Base-by-base conservation (phyloP, 2,888 invertebrate genomes). In the Strigamia maritima region DNA sequence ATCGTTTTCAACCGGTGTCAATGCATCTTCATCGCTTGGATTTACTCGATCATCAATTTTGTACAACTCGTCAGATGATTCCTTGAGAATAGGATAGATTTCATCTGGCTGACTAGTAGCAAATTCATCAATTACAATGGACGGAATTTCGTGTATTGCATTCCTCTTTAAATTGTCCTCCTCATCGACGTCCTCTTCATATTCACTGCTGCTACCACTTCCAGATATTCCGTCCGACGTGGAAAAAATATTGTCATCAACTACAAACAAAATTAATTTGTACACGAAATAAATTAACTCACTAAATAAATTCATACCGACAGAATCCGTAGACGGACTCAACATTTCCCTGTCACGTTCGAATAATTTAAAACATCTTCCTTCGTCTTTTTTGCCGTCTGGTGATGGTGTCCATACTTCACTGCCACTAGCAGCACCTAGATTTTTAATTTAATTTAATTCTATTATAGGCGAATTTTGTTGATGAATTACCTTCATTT, bases 71-170 rank as follows among this genome's bases (percentile, higher is more conserved):
- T 16, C 79, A 16, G 1, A 7, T 31, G 35, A 77, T 49, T n/a
- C 26, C 44, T 24, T 6, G 77, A 65, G 75, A 65, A 77, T 6
- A 60, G 78, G 28, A 14, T 24, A 26, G 26, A 65, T 65, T 16
- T 65, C 65, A 22, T 77, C 35, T 24, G 49, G 76, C n/a, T 74
- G 75, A 65, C 19, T 70, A 28, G 75, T 83, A 16, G 81, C 79
- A 6, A 83, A 83, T 83, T 92, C 92, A 84, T 92, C 91, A 81
- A 92, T 90, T 78, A 92, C 89, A 80, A 94, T 93, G 82, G 92
- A 90, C 14, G 94, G 94, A 31, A 92, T 90, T 81, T 92, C 91
- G 38, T 88, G 88, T 78, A 91, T 74, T 95, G 31, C 95, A 95
- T 87, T 95, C 95, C 65, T 26, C 26, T 65, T 28, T 26, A 26